A percentile compares a stretch with the other conserved stretches of the same genome.
These are phyloP conservation scores for Leucania comma DNA, from an alignment of 2,888 invertebrate genomes.

Conservation along the genomic window DNA sequence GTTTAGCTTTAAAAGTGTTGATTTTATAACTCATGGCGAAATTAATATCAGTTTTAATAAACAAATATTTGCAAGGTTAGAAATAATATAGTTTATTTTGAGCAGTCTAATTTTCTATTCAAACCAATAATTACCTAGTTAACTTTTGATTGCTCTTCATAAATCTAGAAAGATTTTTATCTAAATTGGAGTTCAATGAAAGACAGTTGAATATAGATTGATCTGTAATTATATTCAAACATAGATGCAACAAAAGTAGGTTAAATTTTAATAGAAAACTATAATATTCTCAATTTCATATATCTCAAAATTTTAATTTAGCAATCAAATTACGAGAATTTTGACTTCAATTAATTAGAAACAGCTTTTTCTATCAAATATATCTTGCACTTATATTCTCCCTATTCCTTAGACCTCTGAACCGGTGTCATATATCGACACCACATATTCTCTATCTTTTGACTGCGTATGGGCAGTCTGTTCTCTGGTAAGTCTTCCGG, in stretches of 20 bases:
- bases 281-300: not conserved
- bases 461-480: constrained; percentile 57
- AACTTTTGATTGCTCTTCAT: constrained; percentile 1
- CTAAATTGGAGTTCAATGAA: constrained; percentile 8
- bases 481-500: constrained; percentile 66
- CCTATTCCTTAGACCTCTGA: constrained; percentile 30
- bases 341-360: not conserved
- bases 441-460: constrained; percentile 81
- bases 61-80: not conserved
- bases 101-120: not conserved
- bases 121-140: not conserved
- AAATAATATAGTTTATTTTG: not conserved
- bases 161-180: not conserved
- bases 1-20: constrained; percentile 25
- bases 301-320: not conserved
- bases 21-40: constrained; percentile 35
- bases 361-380: not conserved
- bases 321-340: not conserved
- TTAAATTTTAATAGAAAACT: not conserved
- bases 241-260: not conserved
- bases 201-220: not conserved
- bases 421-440: constrained; percentile 80
- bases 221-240: constrained; percentile 11
- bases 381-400: not conserved
- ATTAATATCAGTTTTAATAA: constrained; percentile 12